phyloP scores from a whole-genome alignment of 2,888 invertebrate genomes.

The Trissonchulus sp. region DNA sequence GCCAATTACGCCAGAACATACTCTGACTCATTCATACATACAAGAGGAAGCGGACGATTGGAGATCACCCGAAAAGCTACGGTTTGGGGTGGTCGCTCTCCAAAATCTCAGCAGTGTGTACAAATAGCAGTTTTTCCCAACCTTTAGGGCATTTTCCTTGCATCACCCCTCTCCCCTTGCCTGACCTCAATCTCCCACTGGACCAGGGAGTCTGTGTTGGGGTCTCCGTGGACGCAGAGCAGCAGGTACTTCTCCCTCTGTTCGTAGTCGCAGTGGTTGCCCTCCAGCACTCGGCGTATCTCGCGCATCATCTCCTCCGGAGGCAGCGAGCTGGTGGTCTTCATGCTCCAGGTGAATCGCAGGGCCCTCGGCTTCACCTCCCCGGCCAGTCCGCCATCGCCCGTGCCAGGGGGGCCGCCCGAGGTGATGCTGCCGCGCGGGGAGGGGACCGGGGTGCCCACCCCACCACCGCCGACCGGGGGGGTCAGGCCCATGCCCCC shows the following conservation, averaged over 20 bases:
- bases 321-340: slow-evolving; percentile 95
- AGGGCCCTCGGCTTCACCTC: slow-evolving; percentile 26
- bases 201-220: slow-evolving; percentile 94
- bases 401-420: slow-evolving; percentile 42
- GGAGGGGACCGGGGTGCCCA: background rate
- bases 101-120: too few relatives aligned
- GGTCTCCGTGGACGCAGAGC: slow-evolving; percentile 96
- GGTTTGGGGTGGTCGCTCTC: too few relatives aligned
- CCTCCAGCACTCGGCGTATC: slow-evolving; percentile 69
- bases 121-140: too few relatives aligned
- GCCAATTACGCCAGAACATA: too few relatives aligned
- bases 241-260: slow-evolving; percentile 94
- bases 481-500: background rate
- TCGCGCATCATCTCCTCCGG: slow-evolving; percentile 95
- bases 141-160: too few relatives aligned
- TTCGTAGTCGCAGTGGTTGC: slow-evolving; percentile 99
- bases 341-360: slow-evolving; percentile 96
- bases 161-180: too few relatives aligned
- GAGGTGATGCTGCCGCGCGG: background rate
- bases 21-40: too few relatives aligned
- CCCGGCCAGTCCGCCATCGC: slow-evolving; percentile 40
- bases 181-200: slow-evolving; percentile 64
- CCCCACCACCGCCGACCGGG: background rate
- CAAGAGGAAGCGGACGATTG: too few relatives aligned
- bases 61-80: too few relatives aligned